Percentiles rank a stretch among this genome's conserved stretches.
Conservation (phyloP, 1,140 invertebrate genomes). For the Psilanteris sp. region DNA sequence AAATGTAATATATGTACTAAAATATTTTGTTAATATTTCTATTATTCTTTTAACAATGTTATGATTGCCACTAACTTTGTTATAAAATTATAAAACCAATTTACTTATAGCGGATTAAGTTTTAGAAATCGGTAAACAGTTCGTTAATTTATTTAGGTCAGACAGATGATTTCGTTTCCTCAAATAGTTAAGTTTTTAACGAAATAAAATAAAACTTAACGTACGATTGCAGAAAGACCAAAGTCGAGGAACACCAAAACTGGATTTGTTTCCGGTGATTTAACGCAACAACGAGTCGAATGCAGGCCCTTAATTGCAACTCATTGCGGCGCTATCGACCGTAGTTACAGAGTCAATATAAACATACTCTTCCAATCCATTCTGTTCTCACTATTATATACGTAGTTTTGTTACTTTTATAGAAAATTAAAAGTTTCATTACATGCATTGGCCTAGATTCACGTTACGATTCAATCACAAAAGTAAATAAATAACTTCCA, state of each 20-base stretch:
- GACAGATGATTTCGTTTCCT: slow-evolving; percentile 5
- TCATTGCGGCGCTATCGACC: slow-evolving; percentile 55
- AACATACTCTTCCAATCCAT: slow-evolving; percentile 36
- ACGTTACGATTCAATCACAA: background rate
- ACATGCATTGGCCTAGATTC: slow-evolving; percentile 12
- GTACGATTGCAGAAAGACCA: slow-evolving; percentile 21
- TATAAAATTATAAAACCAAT: no score
- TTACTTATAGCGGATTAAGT: no score
- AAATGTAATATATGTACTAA: no score
- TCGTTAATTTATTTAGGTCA: slow-evolving; percentile 3
- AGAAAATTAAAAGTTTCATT: slow-evolving; percentile 37
- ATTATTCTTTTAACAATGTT: no score
- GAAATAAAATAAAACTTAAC: slow-evolving; percentile 32
- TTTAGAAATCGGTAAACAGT: slow-evolving; percentile 1
- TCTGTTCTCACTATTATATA: slow-evolving; percentile 40
- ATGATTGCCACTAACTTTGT: no score
- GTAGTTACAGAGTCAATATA: slow-evolving; percentile 55
- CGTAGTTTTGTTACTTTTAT: slow-evolving; percentile 23
- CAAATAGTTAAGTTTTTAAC: slow-evolving; percentile 10
- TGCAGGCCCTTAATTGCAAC: slow-evolving; percentile 55
- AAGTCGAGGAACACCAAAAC: slow-evolving; percentile 40
- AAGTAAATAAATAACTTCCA: slow-evolving; percentile 1
- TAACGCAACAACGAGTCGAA: slow-evolving; percentile 49
- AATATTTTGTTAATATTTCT: no score
- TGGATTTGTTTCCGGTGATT: slow-evolving; percentile 54